phyloP scores from a whole-genome alignment of 1,140 invertebrate species.

The Oreohelix idahoensis region DNA sequence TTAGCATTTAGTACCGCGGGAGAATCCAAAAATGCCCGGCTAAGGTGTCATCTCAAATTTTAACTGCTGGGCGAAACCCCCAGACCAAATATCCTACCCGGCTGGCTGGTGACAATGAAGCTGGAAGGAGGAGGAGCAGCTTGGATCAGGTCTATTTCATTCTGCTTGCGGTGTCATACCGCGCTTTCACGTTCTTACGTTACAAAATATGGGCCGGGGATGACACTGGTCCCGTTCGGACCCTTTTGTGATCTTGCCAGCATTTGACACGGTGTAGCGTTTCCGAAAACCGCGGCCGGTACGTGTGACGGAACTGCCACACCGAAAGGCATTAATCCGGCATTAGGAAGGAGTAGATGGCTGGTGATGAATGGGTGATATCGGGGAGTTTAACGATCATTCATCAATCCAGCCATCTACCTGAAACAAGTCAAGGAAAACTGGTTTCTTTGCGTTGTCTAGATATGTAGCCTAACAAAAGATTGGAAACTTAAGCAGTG shows the following conservation, averaged over 20 bases:
- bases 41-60: slow-evolving; percentile 1
- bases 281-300: background rate
- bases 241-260: background rate
- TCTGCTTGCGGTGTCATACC: background rate
- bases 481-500: background rate
- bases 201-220: slow-evolving; percentile 6
- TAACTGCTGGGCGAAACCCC: background rate
- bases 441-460: background rate
- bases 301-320: background rate
- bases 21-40: background rate
- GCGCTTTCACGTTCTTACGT: background rate
- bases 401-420: background rate
- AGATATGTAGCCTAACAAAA: background rate
- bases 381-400: background rate
- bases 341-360: background rate
- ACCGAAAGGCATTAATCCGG: background rate
- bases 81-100: background rate
- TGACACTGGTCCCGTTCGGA: background rate
- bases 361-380: background rate
- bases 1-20: background rate
- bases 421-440: background rate
- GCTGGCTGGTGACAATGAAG: background rate
- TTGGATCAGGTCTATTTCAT: background rate
- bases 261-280: background rate
- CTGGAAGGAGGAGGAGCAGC: slow-evolving; percentile 1